Evolutionary conservation across 2,797 vertebrate genomes (phyloP), one percentile per base, ranked within the genome.

Genomic region (Potorous gilbertii): DNA sequence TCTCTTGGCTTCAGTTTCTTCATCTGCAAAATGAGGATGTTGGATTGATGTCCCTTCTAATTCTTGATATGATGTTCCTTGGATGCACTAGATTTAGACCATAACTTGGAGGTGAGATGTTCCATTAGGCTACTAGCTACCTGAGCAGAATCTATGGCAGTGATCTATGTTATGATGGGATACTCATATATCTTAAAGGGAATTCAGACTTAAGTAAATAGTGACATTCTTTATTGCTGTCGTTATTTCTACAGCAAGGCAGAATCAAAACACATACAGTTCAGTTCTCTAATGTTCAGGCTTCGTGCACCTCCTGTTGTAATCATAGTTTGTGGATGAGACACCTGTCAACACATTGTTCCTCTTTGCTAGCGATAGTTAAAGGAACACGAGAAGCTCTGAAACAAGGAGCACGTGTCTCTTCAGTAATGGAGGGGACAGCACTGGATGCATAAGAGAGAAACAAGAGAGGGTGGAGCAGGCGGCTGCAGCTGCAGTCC

Each of bases 341-440:
- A 54, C 97, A 95, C 27, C 81, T 94, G 92, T 96, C 95, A 98
- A 92, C 57, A 90, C 66, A 34, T 91, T 92, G 91, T 90, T 97
- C 55, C 62, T 96, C 94, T 98, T 92, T 95, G 54, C 95, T 94
- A 56, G 89, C 94, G 96, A 66, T 90, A 95, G 92, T 92, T 97
- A 90, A 91, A 92, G 96, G 59, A 96, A 96, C 95, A 98, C 57
- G 90, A 66, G 91, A 96, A 98, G 92, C 55, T 96, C 28, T 96
- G 74, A 96, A 94, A 29, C 55, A 87, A 96, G 55, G 9, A 92
- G 54, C 81, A 97, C 92, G 91, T 94, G 13, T 95, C 81, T 97
- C 95, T 98, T 98, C 94, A 98, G 98, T 98, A 98, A 98, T 98
- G 98, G 94, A 98, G n/a, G 94, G 27, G 55, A 50, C 40, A 40